Evolutionary conservation across 2,797 vertebrate species (phyloP).

Genomic region (Chelmon rostratus): DNA sequence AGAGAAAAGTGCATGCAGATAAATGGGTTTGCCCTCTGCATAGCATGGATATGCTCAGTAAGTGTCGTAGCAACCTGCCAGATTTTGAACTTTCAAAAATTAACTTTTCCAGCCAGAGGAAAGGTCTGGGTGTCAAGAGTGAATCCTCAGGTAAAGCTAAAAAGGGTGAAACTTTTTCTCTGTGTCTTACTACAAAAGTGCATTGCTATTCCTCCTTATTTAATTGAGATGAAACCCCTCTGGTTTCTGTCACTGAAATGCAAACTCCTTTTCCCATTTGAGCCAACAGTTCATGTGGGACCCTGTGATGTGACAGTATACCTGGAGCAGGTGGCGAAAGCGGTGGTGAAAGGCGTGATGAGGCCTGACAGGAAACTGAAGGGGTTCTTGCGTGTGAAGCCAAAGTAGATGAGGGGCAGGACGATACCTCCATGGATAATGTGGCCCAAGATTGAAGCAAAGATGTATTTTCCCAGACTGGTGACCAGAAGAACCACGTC

Average conservation of each 20-base stretch:
- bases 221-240: background rate
- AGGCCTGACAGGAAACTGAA: constrained; percentile 96
- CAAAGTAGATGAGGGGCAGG: constrained; percentile 96
- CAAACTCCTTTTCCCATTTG: background rate
- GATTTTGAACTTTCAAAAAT: background rate
- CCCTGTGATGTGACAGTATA: constrained; percentile 29
- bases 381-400: constrained; percentile 93
- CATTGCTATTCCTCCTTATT: background rate
- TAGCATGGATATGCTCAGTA: background rate
- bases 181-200: background rate
- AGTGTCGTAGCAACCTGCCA: background rate
- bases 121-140: background rate
- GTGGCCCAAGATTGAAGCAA: constrained; percentile 96
- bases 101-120: background rate
- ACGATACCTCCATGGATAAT: constrained; percentile 95
- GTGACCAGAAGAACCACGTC: constrained; percentile 93
- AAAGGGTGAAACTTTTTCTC: background rate
- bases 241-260: background rate
- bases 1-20: background rate
- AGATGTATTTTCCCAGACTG: constrained; percentile 97
- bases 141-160: background rate
- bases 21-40: background rate
- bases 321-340: constrained; percentile 96
- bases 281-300: background rate
- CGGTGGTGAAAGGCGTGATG: constrained; percentile 95